phyloP scores from a whole-genome alignment of 2,888 invertebrate species.

The Ennomos fuscantarius region DNA sequence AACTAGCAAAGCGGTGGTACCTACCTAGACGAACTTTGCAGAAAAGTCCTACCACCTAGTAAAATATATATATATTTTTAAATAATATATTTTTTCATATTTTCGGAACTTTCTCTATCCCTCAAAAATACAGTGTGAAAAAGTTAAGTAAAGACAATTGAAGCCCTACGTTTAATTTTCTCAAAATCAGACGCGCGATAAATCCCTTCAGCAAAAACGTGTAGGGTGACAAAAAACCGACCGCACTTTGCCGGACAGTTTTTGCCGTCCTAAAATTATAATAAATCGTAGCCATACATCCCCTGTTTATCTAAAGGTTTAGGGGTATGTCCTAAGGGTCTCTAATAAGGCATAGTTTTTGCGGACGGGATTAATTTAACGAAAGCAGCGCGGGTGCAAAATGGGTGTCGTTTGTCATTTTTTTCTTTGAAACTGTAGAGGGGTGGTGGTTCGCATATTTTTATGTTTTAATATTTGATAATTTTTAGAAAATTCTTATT shows the following conservation, averaged over 20 bases:
- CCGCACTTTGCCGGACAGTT: slow-evolving; percentile 45
- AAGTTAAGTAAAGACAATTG: slow-evolving; percentile 10
- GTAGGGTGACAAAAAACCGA: slow-evolving; percentile 53
- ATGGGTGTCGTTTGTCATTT: slow-evolving; percentile 47
- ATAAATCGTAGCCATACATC: slow-evolving; percentile 79
- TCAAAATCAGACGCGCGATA: slow-evolving; percentile 54
- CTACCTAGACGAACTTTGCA: no score
- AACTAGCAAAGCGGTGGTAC: no score
- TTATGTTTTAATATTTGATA: no score
- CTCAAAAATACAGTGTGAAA: background rate
- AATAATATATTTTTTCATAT: no score
- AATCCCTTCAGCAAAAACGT: slow-evolving; percentile 43
- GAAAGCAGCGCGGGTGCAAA: slow-evolving; percentile 52
- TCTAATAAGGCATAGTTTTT: slow-evolving; percentile 80
- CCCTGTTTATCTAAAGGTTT: slow-evolving; percentile 73
- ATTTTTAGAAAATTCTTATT: no score
- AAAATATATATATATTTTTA: no score
- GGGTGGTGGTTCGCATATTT: no score
- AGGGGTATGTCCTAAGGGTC: slow-evolving; percentile 55
- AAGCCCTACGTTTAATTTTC: slow-evolving; percentile 56
- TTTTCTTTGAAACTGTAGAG: slow-evolving; percentile 26
- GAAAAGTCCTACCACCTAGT: no score
- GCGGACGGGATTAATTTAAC: slow-evolving; percentile 63
- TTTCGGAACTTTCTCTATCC: no score
- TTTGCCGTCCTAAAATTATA: slow-evolving; percentile 77